phyloP scores from a whole-genome alignment of 2,797 vertebrate genomes.

The Mormyrops boulengeri region DNA sequence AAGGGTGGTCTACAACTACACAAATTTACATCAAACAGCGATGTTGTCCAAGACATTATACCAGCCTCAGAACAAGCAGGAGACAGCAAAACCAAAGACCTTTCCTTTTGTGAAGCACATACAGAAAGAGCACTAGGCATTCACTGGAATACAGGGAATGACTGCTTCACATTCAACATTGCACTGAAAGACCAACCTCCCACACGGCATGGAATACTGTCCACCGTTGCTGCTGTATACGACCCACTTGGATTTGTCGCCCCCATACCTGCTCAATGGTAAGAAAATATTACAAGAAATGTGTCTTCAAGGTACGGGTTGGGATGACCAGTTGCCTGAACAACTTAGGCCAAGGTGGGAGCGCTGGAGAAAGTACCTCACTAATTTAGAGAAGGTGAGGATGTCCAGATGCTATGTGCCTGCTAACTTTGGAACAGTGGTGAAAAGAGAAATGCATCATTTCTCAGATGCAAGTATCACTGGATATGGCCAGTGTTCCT shows the following conservation, averaged over 20 bases:
- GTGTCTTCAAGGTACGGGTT: constrained; percentile 15
- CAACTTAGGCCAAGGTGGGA: constrained; percentile 21
- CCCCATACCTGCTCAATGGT: not conserved
- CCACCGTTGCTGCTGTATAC: not conserved
- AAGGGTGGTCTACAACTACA: too few relatives aligned
- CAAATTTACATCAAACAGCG: constrained; percentile 18
- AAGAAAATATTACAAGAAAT: constrained; percentile 22
- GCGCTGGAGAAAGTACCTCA: not conserved
- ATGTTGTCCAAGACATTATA: constrained; percentile 11
- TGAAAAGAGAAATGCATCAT: not conserved
- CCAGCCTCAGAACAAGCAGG: constrained; percentile 8
- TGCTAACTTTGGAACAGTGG: too few relatives aligned
- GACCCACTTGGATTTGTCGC: not conserved
- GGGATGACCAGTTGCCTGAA: constrained; percentile 8
- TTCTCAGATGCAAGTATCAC: constrained; percentile 21
- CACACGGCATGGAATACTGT: not conserved
- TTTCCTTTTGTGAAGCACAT: constrained; percentile 10
- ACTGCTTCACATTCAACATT: constrained; percentile 11
- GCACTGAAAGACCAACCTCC: not conserved
- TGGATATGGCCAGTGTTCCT: constrained; percentile 4
- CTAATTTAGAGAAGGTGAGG: too few relatives aligned
- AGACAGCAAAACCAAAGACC: not conserved
- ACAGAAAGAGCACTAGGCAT: constrained; percentile 19
- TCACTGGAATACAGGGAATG: constrained; percentile 1
- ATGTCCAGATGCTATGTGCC: too few relatives aligned